These are phyloP conservation scores for Sorex maritimensis DNA, from an alignment of 2,797 vertebrate species.

Conservation along the genomic window DNA sequence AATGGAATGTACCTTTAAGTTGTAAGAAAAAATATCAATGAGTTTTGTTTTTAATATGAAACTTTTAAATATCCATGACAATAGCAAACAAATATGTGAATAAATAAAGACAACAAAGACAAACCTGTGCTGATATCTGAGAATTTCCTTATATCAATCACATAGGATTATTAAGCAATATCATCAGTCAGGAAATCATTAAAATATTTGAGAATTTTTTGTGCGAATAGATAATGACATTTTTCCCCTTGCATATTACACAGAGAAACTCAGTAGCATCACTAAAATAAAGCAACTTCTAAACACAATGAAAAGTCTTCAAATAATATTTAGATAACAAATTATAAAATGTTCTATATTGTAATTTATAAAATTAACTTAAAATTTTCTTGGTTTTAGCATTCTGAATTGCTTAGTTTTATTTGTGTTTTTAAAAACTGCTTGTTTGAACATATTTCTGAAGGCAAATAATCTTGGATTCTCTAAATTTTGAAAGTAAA, in stretches of 20 bases:
- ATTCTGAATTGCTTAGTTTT: background rate
- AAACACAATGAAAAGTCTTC: constrained; percentile 4
- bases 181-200: background rate
- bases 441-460: background rate
- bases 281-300: background rate
- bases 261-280: background rate
- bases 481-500: background rate
- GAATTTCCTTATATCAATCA: background rate
- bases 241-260: background rate
- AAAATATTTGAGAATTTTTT: constrained; percentile 19
- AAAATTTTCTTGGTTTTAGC: background rate
- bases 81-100: constrained; percentile 16
- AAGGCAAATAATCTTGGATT: constrained; percentile 14
- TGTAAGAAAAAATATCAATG: constrained; percentile 30
- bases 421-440: constrained; percentile 13
- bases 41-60: constrained; percentile 53
- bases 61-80: constrained; percentile 11
- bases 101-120: constrained; percentile 7
- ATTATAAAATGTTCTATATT: background rate
- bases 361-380: constrained; percentile 34
- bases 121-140: background rate
- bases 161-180: background rate
- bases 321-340: constrained; percentile 2
- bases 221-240: background rate
- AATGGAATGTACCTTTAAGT: background rate